Conservation (phyloP, 2,113 vertebrate genomes). For the Rhodinocichla rosea region DNA sequence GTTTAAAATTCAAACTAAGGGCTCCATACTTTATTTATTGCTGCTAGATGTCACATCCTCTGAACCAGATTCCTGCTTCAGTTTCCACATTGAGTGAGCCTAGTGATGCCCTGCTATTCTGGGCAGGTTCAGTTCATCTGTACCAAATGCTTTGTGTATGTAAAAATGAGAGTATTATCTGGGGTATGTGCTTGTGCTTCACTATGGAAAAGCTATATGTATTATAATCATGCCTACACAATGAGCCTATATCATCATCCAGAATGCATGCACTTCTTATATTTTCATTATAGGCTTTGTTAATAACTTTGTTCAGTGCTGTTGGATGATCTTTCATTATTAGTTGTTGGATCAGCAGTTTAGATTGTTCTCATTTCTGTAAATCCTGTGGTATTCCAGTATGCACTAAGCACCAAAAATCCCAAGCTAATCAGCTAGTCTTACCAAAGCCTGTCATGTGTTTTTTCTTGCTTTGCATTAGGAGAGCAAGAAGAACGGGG, state of each 20-base stretch:
- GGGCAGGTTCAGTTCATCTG: not conserved
- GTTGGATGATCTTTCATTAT: not conserved
- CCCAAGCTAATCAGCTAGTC: constrained; percentile 21
- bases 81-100: not conserved
- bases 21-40: not conserved
- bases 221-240: constrained; percentile 1
- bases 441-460: constrained; percentile 39
- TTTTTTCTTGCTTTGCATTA: constrained; percentile 46
- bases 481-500: not conserved
- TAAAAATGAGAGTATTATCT: not conserved
- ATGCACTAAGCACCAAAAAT: not conserved
- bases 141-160: not conserved
- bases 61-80: not conserved
- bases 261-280: not conserved
- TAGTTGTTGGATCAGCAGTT: not conserved
- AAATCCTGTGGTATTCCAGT: not conserved
- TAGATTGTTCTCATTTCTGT: constrained; percentile 9
- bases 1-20: not conserved
- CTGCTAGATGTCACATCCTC: not conserved
- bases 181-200: not conserved
- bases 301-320: not conserved
- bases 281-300: not conserved
- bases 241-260: not conserved
- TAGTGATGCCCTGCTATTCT: not conserved
- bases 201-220: not conserved